phyloP scores from a whole-genome alignment of 2,797 vertebrate genomes.

The Hydrolagus colliei region DNA sequence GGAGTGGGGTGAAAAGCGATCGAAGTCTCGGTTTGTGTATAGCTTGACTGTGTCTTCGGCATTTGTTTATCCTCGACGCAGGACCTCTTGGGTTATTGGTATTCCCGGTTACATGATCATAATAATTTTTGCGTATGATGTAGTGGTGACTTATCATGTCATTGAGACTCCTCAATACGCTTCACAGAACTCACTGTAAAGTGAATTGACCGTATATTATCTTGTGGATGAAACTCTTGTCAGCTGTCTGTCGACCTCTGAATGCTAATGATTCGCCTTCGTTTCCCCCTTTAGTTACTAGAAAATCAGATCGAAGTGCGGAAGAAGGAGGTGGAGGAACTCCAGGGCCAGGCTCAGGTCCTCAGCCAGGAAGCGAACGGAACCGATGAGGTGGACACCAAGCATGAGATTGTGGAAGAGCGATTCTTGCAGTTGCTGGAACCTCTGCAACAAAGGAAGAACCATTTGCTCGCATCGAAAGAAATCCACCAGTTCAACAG shows the following conservation, averaged over 20 bases:
- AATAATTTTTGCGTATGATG: no score
- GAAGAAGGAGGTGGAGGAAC: conserved; percentile 84
- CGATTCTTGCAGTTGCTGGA: conserved; percentile 72
- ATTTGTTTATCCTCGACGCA: no score
- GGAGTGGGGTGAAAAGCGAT: no score
- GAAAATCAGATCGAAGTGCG: conserved; percentile 91
- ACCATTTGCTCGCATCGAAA: conserved; percentile 77
- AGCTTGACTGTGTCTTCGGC: no score
- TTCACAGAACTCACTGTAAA: no score
- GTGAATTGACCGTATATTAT: no score
- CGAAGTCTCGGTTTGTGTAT: no score
- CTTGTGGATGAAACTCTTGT: neutral
- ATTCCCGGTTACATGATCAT: no score
- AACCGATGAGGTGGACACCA: conserved; percentile 82
- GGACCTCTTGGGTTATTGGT: no score
- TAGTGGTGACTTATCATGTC: no score
- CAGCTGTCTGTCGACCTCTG: neutral
- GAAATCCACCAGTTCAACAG: conserved; percentile 94
- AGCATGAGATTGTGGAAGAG: conserved; percentile 70
- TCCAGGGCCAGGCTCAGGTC: conserved; percentile 73
- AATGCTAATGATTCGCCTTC: neutral
- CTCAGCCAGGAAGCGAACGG: conserved; percentile 83
- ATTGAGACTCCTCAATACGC: no score
- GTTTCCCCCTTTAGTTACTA: conserved; percentile 64
- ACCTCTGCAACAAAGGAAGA: conserved; percentile 71